Conservation (phyloP, 2,113 vertebrate genomes). For the Vulpes lagopus region DNA sequence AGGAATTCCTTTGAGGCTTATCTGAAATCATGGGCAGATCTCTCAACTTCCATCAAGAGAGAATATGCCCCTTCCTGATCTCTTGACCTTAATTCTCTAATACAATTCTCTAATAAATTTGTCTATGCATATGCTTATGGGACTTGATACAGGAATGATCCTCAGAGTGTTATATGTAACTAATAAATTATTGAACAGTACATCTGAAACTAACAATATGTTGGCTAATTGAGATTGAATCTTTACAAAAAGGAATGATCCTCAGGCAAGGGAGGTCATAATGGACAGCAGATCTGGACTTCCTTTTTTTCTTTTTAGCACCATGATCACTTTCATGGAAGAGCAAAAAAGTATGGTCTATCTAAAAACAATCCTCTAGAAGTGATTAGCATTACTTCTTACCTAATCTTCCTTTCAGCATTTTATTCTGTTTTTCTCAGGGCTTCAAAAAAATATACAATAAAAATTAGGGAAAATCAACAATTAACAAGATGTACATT, state of each 20-base stretch:
- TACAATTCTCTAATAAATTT: background rate
- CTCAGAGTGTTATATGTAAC: too few relatives aligned
- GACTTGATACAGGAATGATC: background rate
- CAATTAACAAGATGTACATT: background rate
- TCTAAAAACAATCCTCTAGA: background rate
- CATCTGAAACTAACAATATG: too few relatives aligned
- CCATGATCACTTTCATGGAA: background rate
- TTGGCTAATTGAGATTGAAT: too few relatives aligned
- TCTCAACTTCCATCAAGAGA: background rate
- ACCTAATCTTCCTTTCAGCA: background rate
- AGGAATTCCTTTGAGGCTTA: background rate
- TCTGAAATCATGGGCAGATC: background rate
- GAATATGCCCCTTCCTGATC: background rate
- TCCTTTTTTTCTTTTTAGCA: background rate
- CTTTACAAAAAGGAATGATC: background rate
- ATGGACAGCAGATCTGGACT: background rate
- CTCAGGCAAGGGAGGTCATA: background rate
- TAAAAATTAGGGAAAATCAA: background rate
- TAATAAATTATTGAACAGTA: too few relatives aligned
- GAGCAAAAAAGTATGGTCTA: background rate
- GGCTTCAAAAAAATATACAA: background rate
- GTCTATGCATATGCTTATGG: background rate
- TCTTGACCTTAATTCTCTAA: background rate
- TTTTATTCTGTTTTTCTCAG: background rate
- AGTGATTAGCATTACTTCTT: background rate